A percentile compares a stretch with the other conserved stretches of the same genome.
These are phyloP conservation scores for Dinoponera quadriceps DNA, from an alignment of 1,140 invertebrate species.

Conservation along the genomic window DNA sequence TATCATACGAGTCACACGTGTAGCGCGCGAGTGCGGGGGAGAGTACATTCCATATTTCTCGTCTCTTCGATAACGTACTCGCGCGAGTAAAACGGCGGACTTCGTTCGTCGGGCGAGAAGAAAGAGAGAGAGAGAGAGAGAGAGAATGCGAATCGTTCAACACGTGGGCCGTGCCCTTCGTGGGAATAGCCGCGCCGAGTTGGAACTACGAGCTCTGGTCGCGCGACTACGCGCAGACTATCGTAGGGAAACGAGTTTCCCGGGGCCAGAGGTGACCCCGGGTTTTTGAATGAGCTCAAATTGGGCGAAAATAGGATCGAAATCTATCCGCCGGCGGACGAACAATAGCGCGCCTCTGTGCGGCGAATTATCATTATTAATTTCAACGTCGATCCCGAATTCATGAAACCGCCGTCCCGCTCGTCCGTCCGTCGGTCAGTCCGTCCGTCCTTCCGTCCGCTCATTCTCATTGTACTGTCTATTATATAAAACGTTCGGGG, in stretches of 20 bases:
- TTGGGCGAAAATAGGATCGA: conserved; percentile 58
- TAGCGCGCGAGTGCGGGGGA: not conserved
- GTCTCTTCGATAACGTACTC: not conserved
- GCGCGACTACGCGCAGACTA: not conserved
- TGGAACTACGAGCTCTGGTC: not conserved
- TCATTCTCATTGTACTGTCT: conserved; percentile 67
- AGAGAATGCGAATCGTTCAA: not conserved
- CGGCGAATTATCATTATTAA: conserved; percentile 73
- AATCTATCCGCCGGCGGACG: conserved; percentile 25
- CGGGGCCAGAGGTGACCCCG: conserved; percentile 14
- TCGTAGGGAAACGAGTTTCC: not conserved
- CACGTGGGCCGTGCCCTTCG: conserved; percentile 1
- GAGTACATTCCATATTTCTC: conserved; percentile 12
- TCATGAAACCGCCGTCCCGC: conserved; percentile 39
- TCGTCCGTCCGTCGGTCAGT: conserved; percentile 75
- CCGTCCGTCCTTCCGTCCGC: conserved; percentile 74
- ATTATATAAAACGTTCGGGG: conserved; percentile 75
- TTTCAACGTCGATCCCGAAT: conserved; percentile 55
- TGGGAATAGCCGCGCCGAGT: not conserved
- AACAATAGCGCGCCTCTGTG: conserved; percentile 24
- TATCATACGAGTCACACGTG: too few species aligned
- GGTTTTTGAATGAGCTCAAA: conserved; percentile 72
- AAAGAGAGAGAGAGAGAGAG: too few species aligned
- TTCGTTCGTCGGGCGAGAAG: too few species aligned
- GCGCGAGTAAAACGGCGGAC: not conserved